Percentiles rank a stretch among this genome's conserved stretches.
phyloP scores from a whole-genome alignment of 2,888 invertebrate species.

The Cephus rjabovi region DNA sequence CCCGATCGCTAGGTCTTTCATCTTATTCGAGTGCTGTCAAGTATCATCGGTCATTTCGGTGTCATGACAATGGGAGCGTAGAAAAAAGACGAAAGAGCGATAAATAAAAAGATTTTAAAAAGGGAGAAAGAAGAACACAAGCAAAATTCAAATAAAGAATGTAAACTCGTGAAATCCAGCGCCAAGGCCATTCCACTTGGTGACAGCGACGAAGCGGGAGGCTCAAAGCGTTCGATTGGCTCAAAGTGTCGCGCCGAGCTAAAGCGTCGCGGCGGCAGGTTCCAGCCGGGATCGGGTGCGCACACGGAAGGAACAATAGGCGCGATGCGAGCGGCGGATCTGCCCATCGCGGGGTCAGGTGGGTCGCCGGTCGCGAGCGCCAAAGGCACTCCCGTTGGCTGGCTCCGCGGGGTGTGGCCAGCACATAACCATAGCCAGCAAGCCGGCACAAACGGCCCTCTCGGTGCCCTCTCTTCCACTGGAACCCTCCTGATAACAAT shows the following conservation, averaged over 20 bases:
- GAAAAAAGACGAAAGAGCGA: neutral
- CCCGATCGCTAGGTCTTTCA: neutral
- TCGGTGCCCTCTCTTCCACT: slow-evolving; percentile 13
- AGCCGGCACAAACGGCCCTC: slow-evolving; percentile 2
- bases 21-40: neutral
- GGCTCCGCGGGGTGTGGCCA: slow-evolving; percentile 53
- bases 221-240: neutral
- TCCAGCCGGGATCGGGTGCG: slow-evolving; percentile 1
- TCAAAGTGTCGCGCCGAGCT: neutral
- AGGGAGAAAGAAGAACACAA: neutral
- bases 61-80: neutral
- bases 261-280: slow-evolving; percentile 12
- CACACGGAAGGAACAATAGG: slow-evolving; percentile 5
- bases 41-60: neutral
- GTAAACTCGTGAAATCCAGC: neutral
- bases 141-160: neutral
- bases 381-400: slow-evolving; percentile 48
- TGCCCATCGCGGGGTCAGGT: slow-evolving; percentile 53
- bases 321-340: slow-evolving; percentile 22
- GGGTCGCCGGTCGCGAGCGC: slow-evolving; percentile 36
- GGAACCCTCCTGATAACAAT: slow-evolving; percentile 26
- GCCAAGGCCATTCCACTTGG: neutral
- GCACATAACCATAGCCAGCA: slow-evolving; percentile 44
- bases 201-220: neutral
- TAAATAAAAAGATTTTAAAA: neutral